A percentile compares a stretch with the other conserved stretches of the same genome.
phyloP scores from a whole-genome alignment of 2,888 invertebrate genomes.

The Ernsta delagoae region DNA sequence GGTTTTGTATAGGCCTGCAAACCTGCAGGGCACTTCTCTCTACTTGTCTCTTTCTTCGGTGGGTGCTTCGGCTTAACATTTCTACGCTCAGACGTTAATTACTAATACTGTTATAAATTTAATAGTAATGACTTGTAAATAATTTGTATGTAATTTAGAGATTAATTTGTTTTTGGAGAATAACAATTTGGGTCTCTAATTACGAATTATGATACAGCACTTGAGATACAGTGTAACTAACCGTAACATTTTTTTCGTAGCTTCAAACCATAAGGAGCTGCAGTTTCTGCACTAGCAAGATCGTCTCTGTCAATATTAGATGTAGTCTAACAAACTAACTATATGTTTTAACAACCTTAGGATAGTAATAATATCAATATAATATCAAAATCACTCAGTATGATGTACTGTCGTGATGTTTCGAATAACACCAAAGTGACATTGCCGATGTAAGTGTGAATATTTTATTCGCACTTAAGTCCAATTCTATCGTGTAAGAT shows the following conservation, averaged over 20 bases:
- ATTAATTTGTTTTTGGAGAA: too few species aligned
- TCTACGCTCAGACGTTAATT: too few species aligned
- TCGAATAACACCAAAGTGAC: conserved; percentile 37
- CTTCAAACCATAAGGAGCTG: conserved; percentile 42
- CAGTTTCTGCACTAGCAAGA: conserved; percentile 19
- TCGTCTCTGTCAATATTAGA: conserved; percentile 25
- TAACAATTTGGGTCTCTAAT: too few species aligned
- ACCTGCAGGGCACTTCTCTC: too few species aligned
- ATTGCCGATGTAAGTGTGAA: conserved; percentile 31
- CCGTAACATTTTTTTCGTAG: conserved; percentile 39
- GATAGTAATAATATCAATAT: conserved; percentile 11
- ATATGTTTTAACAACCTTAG: conserved; percentile 17
- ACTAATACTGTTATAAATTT: too few species aligned
- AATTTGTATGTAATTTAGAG: too few species aligned
- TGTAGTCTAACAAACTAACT: conserved; percentile 12
- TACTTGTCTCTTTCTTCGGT: too few species aligned
- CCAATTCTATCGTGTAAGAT: conserved; percentile 29
- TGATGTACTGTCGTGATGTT: conserved; percentile 50
- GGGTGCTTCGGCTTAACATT: too few species aligned
- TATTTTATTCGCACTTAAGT: conserved; percentile 26
- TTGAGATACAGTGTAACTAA: conserved; percentile 4
- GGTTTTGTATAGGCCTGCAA: too few species aligned
- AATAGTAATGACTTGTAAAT: too few species aligned
- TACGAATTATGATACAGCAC: too few species aligned
- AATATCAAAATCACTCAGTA: conserved; percentile 44